phyloP scores from a whole-genome alignment of 2,888 invertebrate genomes.

The Noctua janthe region DNA sequence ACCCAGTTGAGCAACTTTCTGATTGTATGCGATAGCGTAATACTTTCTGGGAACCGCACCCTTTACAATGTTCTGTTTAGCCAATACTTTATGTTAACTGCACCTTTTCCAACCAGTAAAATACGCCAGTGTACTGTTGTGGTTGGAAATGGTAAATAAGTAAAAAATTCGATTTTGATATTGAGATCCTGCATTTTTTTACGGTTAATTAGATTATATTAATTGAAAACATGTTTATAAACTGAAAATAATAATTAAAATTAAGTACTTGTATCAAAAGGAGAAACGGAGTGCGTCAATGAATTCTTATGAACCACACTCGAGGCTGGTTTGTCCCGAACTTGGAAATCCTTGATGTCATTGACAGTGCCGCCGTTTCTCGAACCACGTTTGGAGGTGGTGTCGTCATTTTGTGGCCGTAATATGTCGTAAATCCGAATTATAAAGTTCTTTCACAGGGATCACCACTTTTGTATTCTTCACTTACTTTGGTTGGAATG shows the following conservation, averaged over 20 bases:
- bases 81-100: not conserved
- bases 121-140: too few relatives aligned
- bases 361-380: too few relatives aligned
- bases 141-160: not conserved
- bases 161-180: not conserved
- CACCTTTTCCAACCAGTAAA: not conserved
- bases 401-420: too few relatives aligned
- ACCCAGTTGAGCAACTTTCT: conserved; percentile 27
- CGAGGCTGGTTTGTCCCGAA: too few relatives aligned
- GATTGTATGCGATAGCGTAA: conserved; percentile 30
- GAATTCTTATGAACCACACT: too few relatives aligned
- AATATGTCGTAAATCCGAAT: too few relatives aligned
- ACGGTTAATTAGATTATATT: not conserved
- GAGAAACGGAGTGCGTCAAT: not conserved
- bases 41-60: conserved; percentile 22
- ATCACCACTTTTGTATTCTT: too few relatives aligned
- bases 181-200: not conserved
- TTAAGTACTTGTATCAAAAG: not conserved
- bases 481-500: too few relatives aligned
- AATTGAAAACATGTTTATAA: not conserved
- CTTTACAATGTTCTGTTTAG: not conserved
- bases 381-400: too few relatives aligned
- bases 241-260: too few relatives aligned
- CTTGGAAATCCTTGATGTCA: too few relatives aligned
- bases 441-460: too few relatives aligned